phyloP scores from a whole-genome alignment of 2,113 vertebrate genomes.

The pig (Sus scrofa) region T2T-Sscrofa CM000821.6:43878501-43879000 shows the following conservation, averaged over 20 bases:
- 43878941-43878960: too few relatives aligned
- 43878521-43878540: neutral
- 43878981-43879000: too few relatives aligned
- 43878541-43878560: neutral
- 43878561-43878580: too few relatives aligned
- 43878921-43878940: too few relatives aligned
- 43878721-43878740: neutral
- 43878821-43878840: neutral
- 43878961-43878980: too few relatives aligned
- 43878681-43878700: neutral
- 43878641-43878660: neutral
- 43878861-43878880: neutral
- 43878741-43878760: neutral
- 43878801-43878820: neutral
- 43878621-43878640: neutral
- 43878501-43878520: neutral
- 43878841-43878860: neutral
- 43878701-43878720: too few relatives aligned
- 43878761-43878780: too few relatives aligned
- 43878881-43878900: too few relatives aligned
- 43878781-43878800: accelerated
- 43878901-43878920: too few relatives aligned
- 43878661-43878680: too few relatives aligned
- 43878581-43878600: too few relatives aligned
- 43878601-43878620: too few relatives aligned